A percentile compares a stretch with the other conserved stretches of the same genome.
These are phyloP conservation scores for Azorinus chamasolen DNA, from an alignment of 2,888 invertebrate species.

Conservation along the genomic window DNA sequence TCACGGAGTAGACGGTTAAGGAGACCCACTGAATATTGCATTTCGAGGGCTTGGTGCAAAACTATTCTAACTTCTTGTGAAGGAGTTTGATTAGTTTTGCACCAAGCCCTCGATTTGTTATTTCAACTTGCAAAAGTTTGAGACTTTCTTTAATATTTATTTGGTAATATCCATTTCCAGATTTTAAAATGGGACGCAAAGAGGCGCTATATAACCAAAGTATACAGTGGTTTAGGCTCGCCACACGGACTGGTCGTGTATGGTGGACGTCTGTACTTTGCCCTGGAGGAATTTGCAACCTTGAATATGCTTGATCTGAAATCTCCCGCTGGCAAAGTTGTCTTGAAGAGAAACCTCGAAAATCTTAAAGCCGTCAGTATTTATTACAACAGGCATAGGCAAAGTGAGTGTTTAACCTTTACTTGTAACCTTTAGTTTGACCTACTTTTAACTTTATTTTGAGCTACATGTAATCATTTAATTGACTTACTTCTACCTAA, in stretches of 20 bases:
- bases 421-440: too few relatives aligned
- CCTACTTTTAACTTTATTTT: too few relatives aligned
- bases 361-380: constrained; percentile 69
- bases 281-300: constrained; percentile 96
- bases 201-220: constrained; percentile 28
- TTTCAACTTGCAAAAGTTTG: too few relatives aligned
- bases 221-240: constrained; percentile 61
- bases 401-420: constrained; percentile 68
- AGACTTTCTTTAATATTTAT: too few relatives aligned
- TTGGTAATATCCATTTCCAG: constrained; percentile 26
- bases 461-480: too few relatives aligned
- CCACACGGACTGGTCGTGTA: constrained; percentile 88
- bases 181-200: constrained; percentile 34
- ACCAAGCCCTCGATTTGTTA: too few relatives aligned
- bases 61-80: too few relatives aligned
- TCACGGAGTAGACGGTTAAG: too few relatives aligned
- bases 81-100: too few relatives aligned
- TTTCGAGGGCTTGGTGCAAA: too few relatives aligned
- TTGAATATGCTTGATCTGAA: constrained; percentile 94
- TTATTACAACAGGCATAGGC: constrained; percentile 84
- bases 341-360: constrained; percentile 70
- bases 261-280: constrained; percentile 93
- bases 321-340: constrained; percentile 81
- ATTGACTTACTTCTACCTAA: too few relatives aligned
- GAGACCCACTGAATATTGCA: too few relatives aligned